Evolutionary conservation across 2,888 invertebrate species (phyloP).

Genomic region (Erebia palarica): DNA sequence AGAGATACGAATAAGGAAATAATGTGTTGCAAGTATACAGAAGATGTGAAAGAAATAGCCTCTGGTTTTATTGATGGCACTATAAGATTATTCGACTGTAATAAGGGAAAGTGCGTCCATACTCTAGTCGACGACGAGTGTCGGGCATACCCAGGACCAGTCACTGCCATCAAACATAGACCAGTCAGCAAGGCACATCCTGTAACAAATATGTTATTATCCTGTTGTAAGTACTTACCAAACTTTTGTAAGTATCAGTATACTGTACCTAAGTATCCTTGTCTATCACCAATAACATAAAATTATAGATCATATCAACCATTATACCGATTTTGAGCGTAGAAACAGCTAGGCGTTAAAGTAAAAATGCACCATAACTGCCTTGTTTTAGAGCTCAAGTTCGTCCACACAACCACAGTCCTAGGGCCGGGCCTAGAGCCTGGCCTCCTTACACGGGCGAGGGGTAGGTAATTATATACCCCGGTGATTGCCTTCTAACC

Average conservation of each 20-base stretch:
- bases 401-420: no score
- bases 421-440: no score
- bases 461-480: no score
- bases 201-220: constrained; percentile 80
- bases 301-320: no score
- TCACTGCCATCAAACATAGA: constrained; percentile 84
- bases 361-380: no score
- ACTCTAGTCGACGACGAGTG: constrained; percentile 81
- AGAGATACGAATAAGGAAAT: constrained; percentile 80
- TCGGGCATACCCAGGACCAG: constrained; percentile 77
- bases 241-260: background rate
- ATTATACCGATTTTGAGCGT: no score
- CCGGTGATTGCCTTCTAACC: no score
- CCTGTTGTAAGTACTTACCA: constrained; percentile 79
- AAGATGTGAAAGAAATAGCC: constrained; percentile 82
- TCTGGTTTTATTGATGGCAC: constrained; percentile 84
- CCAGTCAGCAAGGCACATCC: constrained; percentile 83
- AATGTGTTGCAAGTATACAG: constrained; percentile 84
- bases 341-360: no score
- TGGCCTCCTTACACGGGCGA: no score
- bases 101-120: constrained; percentile 70
- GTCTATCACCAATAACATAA: no score
- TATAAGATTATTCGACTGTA: constrained; percentile 79
- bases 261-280: no score
- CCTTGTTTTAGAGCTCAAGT: no score